phyloP scores from a whole-genome alignment of 2,888 invertebrate genomes.

The Allygus modestus region DNA sequence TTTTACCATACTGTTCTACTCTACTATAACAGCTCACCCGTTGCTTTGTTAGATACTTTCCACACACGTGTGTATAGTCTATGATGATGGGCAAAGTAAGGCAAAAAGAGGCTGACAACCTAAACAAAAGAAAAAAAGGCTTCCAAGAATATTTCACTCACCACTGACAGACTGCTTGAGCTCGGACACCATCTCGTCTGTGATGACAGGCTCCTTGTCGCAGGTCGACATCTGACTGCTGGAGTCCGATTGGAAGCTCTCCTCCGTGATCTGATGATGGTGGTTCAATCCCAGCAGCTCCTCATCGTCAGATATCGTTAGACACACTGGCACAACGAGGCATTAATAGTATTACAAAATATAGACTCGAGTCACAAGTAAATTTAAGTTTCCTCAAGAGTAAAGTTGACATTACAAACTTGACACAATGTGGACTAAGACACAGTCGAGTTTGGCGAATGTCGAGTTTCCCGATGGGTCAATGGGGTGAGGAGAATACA shows the following conservation, averaged over 20 bases:
- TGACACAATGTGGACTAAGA: too few relatives aligned
- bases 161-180: constrained; percentile 58
- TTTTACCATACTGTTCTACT: too few relatives aligned
- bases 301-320: constrained; percentile 75
- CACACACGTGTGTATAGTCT: too few relatives aligned
- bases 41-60: too few relatives aligned
- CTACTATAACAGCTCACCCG: too few relatives aligned
- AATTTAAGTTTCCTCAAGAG: too few relatives aligned
- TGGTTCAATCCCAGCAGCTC: constrained; percentile 71
- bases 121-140: too few relatives aligned
- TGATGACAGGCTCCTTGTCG: constrained; percentile 74
- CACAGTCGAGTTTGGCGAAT: neutral
- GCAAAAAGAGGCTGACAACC: too few relatives aligned
- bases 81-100: too few relatives aligned
- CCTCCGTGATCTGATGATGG: constrained; percentile 32
- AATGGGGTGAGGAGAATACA: too few relatives aligned
- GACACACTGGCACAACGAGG: constrained; percentile 69
- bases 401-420: too few relatives aligned
- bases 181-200: constrained; percentile 75
- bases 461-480: neutral
- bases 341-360: neutral
- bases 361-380: neutral
- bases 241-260: constrained; percentile 66
- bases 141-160: neutral
- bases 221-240: constrained; percentile 67